Percentiles rank a stretch among this genome's conserved stretches.
These are phyloP conservation scores for Lepus europaeus DNA, from an alignment of 2,113 vertebrate genomes.

Conservation along the genomic window DNA sequence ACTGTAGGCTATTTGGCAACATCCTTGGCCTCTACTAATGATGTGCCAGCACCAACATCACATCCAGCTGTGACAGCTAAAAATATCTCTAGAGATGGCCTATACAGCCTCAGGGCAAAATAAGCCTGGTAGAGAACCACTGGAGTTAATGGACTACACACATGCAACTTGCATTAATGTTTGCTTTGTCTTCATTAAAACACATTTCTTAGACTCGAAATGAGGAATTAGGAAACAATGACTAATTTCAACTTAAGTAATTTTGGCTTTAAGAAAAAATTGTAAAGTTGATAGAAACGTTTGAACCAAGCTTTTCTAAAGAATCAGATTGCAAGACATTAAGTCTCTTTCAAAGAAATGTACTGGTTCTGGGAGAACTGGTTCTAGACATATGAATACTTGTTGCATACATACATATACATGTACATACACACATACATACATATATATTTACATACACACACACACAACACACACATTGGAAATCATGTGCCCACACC, in stretches of 20 bases:
- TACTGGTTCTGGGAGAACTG: neutral
- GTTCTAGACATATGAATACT: neutral
- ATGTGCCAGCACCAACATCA: neutral
- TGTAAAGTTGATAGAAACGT: constrained; percentile 5
- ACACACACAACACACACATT: neutral
- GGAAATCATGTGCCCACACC: neutral
- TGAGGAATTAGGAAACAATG: constrained; percentile 3
- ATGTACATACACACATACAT: neutral
- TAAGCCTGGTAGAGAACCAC: neutral
- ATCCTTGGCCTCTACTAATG: neutral
- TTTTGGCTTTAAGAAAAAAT: constrained; percentile 9
- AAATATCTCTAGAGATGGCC: neutral
- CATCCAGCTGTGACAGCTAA: neutral
- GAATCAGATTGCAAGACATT: neutral
- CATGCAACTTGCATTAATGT: neutral
- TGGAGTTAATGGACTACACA: neutral
- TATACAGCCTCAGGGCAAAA: neutral
- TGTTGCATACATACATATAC: neutral
- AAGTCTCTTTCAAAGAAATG: neutral
- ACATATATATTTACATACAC: too few relatives aligned
- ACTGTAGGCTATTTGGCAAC: neutral
- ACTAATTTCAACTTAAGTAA: constrained; percentile 57
- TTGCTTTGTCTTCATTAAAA: constrained; percentile 30
- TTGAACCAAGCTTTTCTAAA: neutral
- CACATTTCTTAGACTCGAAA: neutral